phyloP scores from a whole-genome alignment of 1,140 invertebrate species.

The Drosophila insularis region DNA sequence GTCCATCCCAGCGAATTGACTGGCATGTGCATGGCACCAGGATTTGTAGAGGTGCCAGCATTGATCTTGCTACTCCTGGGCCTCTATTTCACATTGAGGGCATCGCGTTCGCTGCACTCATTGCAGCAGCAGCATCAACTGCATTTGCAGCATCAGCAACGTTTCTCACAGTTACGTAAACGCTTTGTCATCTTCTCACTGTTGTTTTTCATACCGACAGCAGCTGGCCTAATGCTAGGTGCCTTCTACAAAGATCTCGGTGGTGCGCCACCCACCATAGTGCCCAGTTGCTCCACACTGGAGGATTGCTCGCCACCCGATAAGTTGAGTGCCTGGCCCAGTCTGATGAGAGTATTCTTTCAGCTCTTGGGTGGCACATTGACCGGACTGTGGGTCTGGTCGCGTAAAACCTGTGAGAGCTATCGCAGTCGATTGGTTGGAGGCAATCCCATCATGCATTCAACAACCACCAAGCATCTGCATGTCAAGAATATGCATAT shows the following conservation, averaged over 20 bases:
- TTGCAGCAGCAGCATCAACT: constrained; percentile 83
- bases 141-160: constrained; percentile 87
- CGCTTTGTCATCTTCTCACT: constrained; percentile 91
- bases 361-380: constrained; percentile 91
- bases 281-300: constrained; percentile 83
- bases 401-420: constrained; percentile 89
- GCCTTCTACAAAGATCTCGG: constrained; percentile 84
- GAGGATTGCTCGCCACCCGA: constrained; percentile 79
- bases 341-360: constrained; percentile 88
- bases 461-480: constrained; percentile 70
- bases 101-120: constrained; percentile 85
- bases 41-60: constrained; percentile 89
- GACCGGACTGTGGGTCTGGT: constrained; percentile 95
- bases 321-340: constrained; percentile 73
- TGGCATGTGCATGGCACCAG: constrained; percentile 89
- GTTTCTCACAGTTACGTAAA: constrained; percentile 94
- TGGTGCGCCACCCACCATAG: constrained; percentile 53
- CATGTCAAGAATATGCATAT: constrained; percentile 62
- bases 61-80: constrained; percentile 85
- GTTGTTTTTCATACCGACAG: constrained; percentile 88
- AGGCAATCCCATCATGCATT: constrained; percentile 18
- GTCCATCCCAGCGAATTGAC: constrained; percentile 89
- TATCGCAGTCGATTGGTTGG: constrained; percentile 71
- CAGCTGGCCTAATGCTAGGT: constrained; percentile 85
- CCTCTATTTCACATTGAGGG: constrained; percentile 85